Percentiles rank a stretch among this genome's conserved stretches.
Evolutionary conservation across 2,888 invertebrate species (phyloP).

Genomic region (Bombyx huttoni): DNA sequence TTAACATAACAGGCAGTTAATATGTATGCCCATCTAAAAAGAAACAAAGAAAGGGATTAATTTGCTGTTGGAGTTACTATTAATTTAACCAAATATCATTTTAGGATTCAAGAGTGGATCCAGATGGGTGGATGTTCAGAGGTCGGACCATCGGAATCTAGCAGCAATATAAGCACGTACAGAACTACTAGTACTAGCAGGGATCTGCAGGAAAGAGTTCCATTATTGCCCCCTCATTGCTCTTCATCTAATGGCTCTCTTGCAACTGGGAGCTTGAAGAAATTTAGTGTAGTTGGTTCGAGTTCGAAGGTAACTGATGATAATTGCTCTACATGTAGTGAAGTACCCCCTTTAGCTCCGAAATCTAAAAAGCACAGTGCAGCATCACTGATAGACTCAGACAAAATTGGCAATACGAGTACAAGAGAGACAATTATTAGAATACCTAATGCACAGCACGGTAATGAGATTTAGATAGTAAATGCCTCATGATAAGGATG

Average conservation of each 20-base stretch:
- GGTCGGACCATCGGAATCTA: slow-evolving; percentile 36
- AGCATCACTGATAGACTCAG: slow-evolving; percentile 56
- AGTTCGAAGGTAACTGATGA: slow-evolving; percentile 46
- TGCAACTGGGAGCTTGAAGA: slow-evolving; percentile 52
- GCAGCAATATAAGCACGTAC: slow-evolving; percentile 39
- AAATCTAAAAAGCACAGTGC: slow-evolving; percentile 60
- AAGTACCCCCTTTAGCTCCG: slow-evolving; percentile 53
- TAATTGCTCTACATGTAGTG: slow-evolving; percentile 53
- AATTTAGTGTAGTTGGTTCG: slow-evolving; percentile 45
- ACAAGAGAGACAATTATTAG: slow-evolving; percentile 59
- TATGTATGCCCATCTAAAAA: too few species aligned
- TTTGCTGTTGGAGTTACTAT: too few species aligned
- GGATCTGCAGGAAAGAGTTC: slow-evolving; percentile 53
- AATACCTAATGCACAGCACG: slow-evolving; percentile 51
- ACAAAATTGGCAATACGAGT: slow-evolving; percentile 27
- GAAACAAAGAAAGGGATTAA: too few species aligned
- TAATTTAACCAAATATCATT: slow-evolving; percentile 1
- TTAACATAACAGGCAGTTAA: too few species aligned
- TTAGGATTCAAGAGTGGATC: slow-evolving; percentile 51
- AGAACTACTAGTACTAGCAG: slow-evolving; percentile 36
- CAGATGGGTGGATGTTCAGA: slow-evolving; percentile 56
- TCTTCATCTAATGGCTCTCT: slow-evolving; percentile 62
- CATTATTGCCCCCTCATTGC: slow-evolving; percentile 54
- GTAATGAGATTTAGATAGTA: slow-evolving; percentile 43
- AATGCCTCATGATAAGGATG: neutral